phyloP scores from a whole-genome alignment of 1,140 invertebrate genomes.

The Heliothis subflexa region DNA sequence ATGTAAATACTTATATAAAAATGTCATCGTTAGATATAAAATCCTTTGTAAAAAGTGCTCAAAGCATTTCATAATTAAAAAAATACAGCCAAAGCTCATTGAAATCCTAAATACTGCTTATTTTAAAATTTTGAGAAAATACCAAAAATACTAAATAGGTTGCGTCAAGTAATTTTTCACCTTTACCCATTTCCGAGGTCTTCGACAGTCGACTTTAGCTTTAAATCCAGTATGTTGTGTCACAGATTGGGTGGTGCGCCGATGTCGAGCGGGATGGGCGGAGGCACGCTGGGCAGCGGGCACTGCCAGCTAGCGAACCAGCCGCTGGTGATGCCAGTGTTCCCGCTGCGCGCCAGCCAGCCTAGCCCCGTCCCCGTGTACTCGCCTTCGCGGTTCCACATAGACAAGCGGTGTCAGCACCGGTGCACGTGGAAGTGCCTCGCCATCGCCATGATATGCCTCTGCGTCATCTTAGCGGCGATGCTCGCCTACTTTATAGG shows the following conservation, averaged over 20 bases:
- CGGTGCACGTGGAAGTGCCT: slow-evolving; percentile 98
- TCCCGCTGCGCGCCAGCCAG: slow-evolving; percentile 90
- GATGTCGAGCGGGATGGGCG: slow-evolving; percentile 81
- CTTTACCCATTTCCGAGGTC: neutral
- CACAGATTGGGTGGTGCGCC: slow-evolving; percentile 80
- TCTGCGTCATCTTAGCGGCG: slow-evolving; percentile 94
- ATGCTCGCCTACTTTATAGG: slow-evolving; percentile 98
- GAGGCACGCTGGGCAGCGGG: slow-evolving; percentile 75
- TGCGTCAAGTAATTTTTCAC: neutral
- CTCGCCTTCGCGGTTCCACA: slow-evolving; percentile 96
- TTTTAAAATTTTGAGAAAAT: too few relatives aligned
- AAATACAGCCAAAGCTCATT: too few relatives aligned
- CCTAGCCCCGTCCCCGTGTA: slow-evolving; percentile 91
- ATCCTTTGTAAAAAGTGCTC: too few relatives aligned
- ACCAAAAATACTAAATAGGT: neutral
- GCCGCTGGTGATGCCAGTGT: slow-evolving; percentile 93
- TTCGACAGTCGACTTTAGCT: slow-evolving; percentile 34
- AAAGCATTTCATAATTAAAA: too few relatives aligned
- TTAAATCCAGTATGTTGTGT: slow-evolving; percentile 51
- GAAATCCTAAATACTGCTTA: too few relatives aligned
- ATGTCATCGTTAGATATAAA: too few relatives aligned
- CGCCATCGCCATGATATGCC: slow-evolving; percentile 95
- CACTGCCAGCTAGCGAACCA: slow-evolving; percentile 87
- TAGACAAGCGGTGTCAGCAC: slow-evolving; percentile 96
- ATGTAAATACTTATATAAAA: too few relatives aligned